Evolutionary conservation across 2,888 invertebrate species (phyloP).

Genomic region (Drosophila rellima): DNA sequence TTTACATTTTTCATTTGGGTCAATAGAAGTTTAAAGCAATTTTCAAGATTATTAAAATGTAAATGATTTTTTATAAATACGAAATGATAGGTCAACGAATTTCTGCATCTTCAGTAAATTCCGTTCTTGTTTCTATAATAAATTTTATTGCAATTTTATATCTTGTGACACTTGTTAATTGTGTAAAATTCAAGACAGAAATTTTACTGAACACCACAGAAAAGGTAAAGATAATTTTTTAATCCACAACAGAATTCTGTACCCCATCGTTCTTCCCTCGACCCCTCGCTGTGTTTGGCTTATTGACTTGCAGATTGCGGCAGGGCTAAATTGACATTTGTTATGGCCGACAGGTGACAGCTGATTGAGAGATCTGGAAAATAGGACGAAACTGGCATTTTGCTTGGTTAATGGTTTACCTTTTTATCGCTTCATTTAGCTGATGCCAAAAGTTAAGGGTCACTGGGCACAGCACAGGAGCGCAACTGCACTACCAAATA

Average conservation of each 20-base stretch:
- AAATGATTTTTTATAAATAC: background rate
- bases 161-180: no score
- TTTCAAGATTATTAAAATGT: constrained; percentile 15
- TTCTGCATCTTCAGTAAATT: no score
- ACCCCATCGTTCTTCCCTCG: constrained; percentile 1
- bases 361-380: constrained; percentile 66
- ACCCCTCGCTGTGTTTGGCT: constrained; percentile 1
- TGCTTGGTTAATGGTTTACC: constrained; percentile 55
- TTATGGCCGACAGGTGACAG: constrained; percentile 62
- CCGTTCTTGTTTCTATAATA: no score
- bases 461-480: constrained; percentile 34
- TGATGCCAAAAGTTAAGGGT: constrained; percentile 52
- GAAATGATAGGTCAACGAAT: no score
- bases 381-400: constrained; percentile 25
- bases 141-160: no score
- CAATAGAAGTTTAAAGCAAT: constrained; percentile 18
- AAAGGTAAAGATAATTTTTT: constrained; percentile 34
- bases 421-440: constrained; percentile 67
- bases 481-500: background rate
- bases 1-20: constrained; percentile 26
- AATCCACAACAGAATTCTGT: constrained; percentile 7
- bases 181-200: no score
- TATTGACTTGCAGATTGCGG: constrained; percentile 61
- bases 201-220: no score
- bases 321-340: constrained; percentile 56